Base-by-base conservation (phyloP, 2,888 invertebrate genomes). In the Idaea straminata region DNA sequence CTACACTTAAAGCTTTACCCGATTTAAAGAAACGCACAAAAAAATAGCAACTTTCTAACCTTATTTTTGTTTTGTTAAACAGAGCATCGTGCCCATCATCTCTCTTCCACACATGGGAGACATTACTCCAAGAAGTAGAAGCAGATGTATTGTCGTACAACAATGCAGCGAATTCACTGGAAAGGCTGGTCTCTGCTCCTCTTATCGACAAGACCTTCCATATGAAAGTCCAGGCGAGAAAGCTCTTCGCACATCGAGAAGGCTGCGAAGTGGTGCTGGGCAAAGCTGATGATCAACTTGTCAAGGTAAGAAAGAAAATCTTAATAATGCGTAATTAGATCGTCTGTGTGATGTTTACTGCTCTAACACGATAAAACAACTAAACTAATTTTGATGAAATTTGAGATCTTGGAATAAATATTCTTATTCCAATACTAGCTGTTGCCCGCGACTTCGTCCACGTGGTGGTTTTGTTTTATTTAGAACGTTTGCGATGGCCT, bases 41-140 rank as follows among this genome's bases (percentile, higher is more conserved):
- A 38, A 38, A 38, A 10, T 2, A 38, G 38, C 2, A 47, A 47
- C 16, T 59, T 62, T 6, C 35, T 64, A 15, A 61, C 3, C 5
- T 4, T 7, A 13, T 7, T 0, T 0, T 5, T 47, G 2, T 13
- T 62, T 68, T 77, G 69, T 66, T 76, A 76, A 77, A 15, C 92
- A 97, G 97, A 88, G 96, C 96, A 69, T 94, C 96, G 69, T 96
- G 96, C 80, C 95, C 96, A 64, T 92, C 92, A 2, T 96, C 96
- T 61, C 94, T 98, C 80, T 97, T 97, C 88, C 96, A 97, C 85
- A 96, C 96, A 68, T 98, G 98, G 98, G 98, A 98, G 89, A 96
- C 96, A 70, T 94, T 98, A 68, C 95, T 98, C 68, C 97, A 98
- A 84, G 98, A 98, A 87, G 97, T 97, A 69, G 98, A 98, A 90